Evolutionary conservation across 2,797 vertebrate genomes (phyloP).

Genomic region (Semotilus atromaculatus): DNA sequence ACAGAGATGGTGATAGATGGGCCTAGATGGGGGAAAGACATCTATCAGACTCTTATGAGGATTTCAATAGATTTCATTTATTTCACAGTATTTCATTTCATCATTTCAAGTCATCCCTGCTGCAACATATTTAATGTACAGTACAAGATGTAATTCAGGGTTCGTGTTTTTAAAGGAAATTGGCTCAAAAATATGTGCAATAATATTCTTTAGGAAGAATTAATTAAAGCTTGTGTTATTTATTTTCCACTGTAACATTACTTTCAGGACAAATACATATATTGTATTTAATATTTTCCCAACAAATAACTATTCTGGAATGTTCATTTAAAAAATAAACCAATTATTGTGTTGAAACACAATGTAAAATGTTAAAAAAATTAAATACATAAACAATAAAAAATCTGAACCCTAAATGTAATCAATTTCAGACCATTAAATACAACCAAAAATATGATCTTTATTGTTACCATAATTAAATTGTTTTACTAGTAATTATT

Average conservation of each 20-base stretch:
- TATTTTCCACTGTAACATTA: too few relatives aligned
- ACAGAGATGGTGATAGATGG: background rate
- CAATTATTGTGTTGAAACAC: too few relatives aligned
- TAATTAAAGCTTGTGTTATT: too few relatives aligned
- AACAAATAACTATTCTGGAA: too few relatives aligned
- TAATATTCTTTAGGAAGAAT: too few relatives aligned
- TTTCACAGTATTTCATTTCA: background rate
- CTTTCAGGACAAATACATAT: too few relatives aligned
- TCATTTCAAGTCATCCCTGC: background rate
- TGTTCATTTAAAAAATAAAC: too few relatives aligned
- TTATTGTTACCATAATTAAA: too few relatives aligned
- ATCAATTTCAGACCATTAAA: background rate
- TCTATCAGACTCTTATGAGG: background rate
- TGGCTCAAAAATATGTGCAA: background rate
- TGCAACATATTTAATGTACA: background rate
- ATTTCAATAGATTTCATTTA: background rate
- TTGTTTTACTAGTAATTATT: background rate
- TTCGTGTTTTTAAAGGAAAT: background rate
- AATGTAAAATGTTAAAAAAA: too few relatives aligned
- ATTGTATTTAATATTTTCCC: too few relatives aligned
- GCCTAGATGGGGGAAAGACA: background rate
- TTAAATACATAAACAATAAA: background rate
- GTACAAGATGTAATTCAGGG: background rate
- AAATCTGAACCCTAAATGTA: background rate
- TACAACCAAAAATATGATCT: too few relatives aligned